Conservation (phyloP, 2,797 vertebrate species). For the Selene dorsalis region DNA sequence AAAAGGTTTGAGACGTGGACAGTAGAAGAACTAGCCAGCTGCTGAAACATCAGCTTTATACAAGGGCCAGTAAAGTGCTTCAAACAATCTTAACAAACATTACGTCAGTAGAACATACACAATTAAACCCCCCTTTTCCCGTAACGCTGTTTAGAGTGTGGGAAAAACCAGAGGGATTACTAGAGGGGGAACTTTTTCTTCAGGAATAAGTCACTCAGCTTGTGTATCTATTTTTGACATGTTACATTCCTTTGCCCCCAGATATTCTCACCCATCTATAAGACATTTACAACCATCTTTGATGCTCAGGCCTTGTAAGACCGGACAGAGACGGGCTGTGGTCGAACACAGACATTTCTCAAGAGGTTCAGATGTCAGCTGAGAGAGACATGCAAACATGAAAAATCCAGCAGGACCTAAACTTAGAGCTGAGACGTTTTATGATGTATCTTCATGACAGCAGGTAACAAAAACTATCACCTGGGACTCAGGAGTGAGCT, state of each 20-base stretch:
- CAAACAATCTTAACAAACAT: slow-evolving; percentile 60
- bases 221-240: slow-evolving; percentile 87
- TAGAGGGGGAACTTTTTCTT: slow-evolving; percentile 52
- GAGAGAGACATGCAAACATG: slow-evolving; percentile 84
- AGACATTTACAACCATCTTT: slow-evolving; percentile 88
- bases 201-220: slow-evolving; percentile 73
- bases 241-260: slow-evolving; percentile 85
- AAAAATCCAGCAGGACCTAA: slow-evolving; percentile 80
- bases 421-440: slow-evolving; percentile 76
- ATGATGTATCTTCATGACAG: slow-evolving; percentile 79
- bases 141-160: slow-evolving; percentile 65
- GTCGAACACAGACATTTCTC: slow-evolving; percentile 85
- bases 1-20: neutral
- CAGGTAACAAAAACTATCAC: slow-evolving; percentile 80
- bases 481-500: slow-evolving; percentile 61
- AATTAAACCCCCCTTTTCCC: slow-evolving; percentile 63
- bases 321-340: slow-evolving; percentile 74
- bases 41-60: slow-evolving; percentile 15
- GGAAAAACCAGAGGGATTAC: slow-evolving; percentile 67
- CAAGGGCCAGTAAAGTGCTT: slow-evolving; percentile 48
- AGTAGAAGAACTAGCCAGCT: slow-evolving; percentile 14
- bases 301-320: slow-evolving; percentile 82
- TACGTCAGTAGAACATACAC: slow-evolving; percentile 58
- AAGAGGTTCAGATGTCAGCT: slow-evolving; percentile 86
- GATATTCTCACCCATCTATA: slow-evolving; percentile 88